These are phyloP conservation scores for Rhipidura dahli DNA, from an alignment of 2,113 vertebrate genomes.

Conservation along the genomic window DNA sequence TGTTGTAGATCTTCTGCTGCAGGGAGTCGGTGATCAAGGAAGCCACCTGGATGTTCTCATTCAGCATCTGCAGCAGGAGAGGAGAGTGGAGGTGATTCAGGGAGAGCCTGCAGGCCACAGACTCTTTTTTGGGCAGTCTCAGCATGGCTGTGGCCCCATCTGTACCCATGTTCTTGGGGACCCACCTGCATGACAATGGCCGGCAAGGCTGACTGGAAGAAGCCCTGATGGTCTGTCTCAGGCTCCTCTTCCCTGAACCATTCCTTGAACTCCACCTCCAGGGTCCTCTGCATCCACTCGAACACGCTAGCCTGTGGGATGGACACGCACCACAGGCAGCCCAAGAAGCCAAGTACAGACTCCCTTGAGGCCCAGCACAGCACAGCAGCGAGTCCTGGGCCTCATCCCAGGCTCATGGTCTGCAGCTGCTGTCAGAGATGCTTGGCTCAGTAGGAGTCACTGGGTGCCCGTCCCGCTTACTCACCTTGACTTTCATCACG, in stretches of 20 bases:
- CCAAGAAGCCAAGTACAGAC: not conserved
- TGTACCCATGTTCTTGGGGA: not conserved
- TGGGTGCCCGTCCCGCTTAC: not conserved
- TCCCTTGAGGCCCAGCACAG: not conserved
- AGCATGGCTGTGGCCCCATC: not conserved
- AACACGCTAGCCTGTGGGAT: slow-evolving; percentile 74
- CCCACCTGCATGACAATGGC: slow-evolving; percentile 89
- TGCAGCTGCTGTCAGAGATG: not conserved
- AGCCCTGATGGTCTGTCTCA: slow-evolving; percentile 88
- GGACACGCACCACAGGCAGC: not conserved
- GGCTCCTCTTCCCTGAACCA: slow-evolving; percentile 91
- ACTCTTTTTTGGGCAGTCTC: not conserved
- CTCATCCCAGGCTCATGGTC: not conserved
- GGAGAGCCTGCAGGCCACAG: accelerated
- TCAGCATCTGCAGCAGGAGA: slow-evolving; percentile 80
- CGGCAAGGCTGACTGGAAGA: slow-evolving; percentile 89
- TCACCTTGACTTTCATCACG: slow-evolving; percentile 85
- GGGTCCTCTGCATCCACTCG: slow-evolving; percentile 91
- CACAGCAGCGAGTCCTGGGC: not conserved
- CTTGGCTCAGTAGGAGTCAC: not conserved
- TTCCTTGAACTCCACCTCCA: slow-evolving; percentile 91
- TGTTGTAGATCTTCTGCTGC: slow-evolving; percentile 82
- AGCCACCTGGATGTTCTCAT: slow-evolving; percentile 88
- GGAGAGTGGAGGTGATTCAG: not conserved
- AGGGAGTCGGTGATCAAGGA: slow-evolving; percentile 81